Conservation (phyloP, 37 sponge, comb jelly and placozoan genomes). For the Tethya wilhelma region DNA sequence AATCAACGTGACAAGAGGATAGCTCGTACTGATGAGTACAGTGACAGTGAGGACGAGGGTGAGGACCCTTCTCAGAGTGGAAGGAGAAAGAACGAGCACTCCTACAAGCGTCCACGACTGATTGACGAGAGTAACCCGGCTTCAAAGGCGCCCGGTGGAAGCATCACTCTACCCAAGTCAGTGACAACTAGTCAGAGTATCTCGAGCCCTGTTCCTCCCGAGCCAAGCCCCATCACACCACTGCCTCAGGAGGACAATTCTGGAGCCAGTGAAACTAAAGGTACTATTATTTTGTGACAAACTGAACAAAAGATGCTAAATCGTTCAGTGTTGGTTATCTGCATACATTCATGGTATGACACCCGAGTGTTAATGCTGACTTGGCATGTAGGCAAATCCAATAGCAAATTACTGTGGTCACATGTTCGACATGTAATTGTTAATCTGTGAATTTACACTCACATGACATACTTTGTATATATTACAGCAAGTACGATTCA, state of each 20-base stretch:
- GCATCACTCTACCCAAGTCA: background rate
- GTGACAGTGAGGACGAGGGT: slow-evolving; percentile 94
- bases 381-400: no score
- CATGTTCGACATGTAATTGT: background rate
- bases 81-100: slow-evolving; percentile 39
- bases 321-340: background rate
- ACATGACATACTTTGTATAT: background rate
- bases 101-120: slow-evolving; percentile 39
- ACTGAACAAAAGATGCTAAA: background rate
- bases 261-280: no score
- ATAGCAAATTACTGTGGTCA: no score
- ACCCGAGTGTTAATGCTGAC: background rate
- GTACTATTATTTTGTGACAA: no score
- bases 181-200: background rate
- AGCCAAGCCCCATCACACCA: slow-evolving; percentile 75
- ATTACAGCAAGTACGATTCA: background rate
- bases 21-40: slow-evolving; percentile 80
- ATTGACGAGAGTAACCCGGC: slow-evolving; percentile 7
- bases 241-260: slow-evolving; percentile 27
- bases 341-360: background rate
- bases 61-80: slow-evolving; percentile 26
- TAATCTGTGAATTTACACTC: background rate
- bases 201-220: slow-evolving; percentile 65
- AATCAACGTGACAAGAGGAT: slow-evolving; percentile 77
- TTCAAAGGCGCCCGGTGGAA: background rate